Evolutionary conservation across 2,113 vertebrate species (phyloP).

Genomic region (Desmodus rotundus): DNA sequence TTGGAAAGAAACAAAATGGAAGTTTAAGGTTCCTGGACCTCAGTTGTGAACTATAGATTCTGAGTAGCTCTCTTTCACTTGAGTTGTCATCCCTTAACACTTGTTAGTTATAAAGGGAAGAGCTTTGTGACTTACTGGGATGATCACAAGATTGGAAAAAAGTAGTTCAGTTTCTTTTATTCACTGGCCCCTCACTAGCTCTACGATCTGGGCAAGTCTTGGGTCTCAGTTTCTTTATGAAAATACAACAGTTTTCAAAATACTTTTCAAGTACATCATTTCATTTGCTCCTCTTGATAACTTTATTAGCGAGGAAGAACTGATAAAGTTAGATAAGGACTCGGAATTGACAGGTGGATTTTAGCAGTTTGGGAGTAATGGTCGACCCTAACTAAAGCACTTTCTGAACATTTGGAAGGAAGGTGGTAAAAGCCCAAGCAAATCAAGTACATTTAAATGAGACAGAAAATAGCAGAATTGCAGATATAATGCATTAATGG

Average conservation of each 20-base stretch:
- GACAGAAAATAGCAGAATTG: not conserved
- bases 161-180: not conserved
- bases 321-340: not conserved
- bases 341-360: not conserved
- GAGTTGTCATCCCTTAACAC: not conserved
- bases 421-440: not conserved
- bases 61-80: not conserved
- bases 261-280: not conserved
- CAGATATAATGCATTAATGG: not conserved
- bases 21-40: not conserved
- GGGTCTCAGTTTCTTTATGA: not conserved
- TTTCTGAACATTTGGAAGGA: slow-evolving; percentile 1
- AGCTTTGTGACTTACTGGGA: slow-evolving; percentile 6
- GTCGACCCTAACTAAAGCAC: not conserved
- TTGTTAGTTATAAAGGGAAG: not conserved
- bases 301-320: not conserved
- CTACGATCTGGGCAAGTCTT: not conserved
- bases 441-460: not conserved
- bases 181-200: not conserved
- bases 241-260: slow-evolving; percentile 9
- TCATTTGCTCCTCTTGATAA: not conserved
- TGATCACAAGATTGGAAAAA: not conserved
- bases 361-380: not conserved
- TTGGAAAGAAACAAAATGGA: not conserved
- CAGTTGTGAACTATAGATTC: not conserved